Evolutionary conservation across 2,888 invertebrate genomes (phyloP).

Genomic region (Callimorpha dominula): DNA sequence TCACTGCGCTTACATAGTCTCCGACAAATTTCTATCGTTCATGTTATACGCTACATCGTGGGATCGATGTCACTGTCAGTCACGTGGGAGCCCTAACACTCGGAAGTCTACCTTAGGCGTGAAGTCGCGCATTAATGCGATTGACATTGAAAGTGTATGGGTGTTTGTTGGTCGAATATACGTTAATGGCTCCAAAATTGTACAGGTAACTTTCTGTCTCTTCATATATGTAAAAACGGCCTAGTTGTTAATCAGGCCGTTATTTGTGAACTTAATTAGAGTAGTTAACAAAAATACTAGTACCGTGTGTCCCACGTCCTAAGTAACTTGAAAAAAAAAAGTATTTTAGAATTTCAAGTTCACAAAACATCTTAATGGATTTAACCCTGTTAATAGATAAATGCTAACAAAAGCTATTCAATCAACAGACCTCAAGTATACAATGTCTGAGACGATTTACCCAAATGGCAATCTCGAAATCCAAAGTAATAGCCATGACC

Average conservation of each 20-base stretch:
- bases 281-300: too few relatives aligned
- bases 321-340: neutral
- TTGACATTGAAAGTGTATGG: too few relatives aligned
- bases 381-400: neutral
- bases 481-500: slow-evolving; percentile 15
- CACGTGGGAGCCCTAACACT: neutral
- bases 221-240: too few relatives aligned
- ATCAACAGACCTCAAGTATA: neutral
- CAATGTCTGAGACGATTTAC: slow-evolving; percentile 29
- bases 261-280: too few relatives aligned
- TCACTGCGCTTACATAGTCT: too few relatives aligned
- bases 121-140: too few relatives aligned
- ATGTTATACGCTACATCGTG: too few relatives aligned
- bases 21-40: too few relatives aligned
- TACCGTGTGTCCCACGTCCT: too few relatives aligned
- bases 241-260: too few relatives aligned
- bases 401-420: slow-evolving; percentile 8
- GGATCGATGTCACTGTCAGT: neutral
- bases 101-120: neutral
- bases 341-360: neutral
- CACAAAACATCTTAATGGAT: neutral
- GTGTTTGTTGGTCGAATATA: too few relatives aligned
- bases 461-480: slow-evolving; percentile 23
- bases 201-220: too few relatives aligned
- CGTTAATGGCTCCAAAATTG: neutral